Evolutionary conservation across 2,888 invertebrate genomes (phyloP), one percentile per base, ranked within the genome.

Genomic region (Clusia tigrina): DNA sequence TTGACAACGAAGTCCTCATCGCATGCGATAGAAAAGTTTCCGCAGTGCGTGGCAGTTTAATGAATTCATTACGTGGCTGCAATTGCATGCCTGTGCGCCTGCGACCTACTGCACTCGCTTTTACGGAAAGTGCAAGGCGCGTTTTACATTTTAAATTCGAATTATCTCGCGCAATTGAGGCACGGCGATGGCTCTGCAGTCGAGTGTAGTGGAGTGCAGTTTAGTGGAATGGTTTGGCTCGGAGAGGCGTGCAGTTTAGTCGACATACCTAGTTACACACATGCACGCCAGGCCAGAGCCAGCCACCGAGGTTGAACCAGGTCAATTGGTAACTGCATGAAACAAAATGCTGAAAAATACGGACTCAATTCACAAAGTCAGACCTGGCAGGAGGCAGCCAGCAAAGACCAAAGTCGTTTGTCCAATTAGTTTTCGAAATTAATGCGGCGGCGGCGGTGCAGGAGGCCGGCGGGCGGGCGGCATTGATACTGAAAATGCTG

Each of bases 351-450:
- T 20, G 22, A 18, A 48, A 48, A 48, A 6, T 20, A 22, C 48
- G 20, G 42, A n/a, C 3, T 15, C 2, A 20, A 20, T 6, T 48
- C 18, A 3, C 18, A 20, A 48, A 42, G 15, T 42, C 42, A 42
- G n/a, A 42, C 12, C n/a, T 42, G 48, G 5, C 48, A 48, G 5
- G 22, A 48, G 22, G 12, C 32, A 32, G 32, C 6, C 18, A 37
- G 38, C 22, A 32, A 51, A 58, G 25, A 25, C 32, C 25, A 54
- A 58, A 58, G 64, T 60, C 60, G 64, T 64, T 64, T 64, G 64
- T 64, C 64, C 64, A 64, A 64, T 64, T 64, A 64, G 64, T 57
- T 54, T 48, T 53, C 24, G 46, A 60, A 64, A 64, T 57, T 58
- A 63, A 54, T 54, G n/a, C n/a, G n/a, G n/a, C n/a, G n/a, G n/a